These are phyloP conservation scores for Encarsia formosa DNA, from an alignment of 2,888 invertebrate species.

Conservation along the genomic window DNA sequence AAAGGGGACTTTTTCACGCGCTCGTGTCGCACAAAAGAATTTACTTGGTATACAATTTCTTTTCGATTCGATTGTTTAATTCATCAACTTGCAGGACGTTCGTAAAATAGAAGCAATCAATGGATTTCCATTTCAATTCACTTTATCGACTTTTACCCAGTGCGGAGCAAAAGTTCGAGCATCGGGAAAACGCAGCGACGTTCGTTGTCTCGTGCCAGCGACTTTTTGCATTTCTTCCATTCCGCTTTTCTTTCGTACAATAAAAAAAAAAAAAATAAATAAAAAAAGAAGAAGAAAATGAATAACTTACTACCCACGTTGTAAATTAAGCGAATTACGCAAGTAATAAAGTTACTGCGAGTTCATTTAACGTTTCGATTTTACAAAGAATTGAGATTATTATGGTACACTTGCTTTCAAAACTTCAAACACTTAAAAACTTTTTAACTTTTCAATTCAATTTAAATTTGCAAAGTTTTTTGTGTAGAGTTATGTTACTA, in stretches of 20 bases:
- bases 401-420: too few species aligned
- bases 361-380: neutral
- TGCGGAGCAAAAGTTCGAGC: constrained; percentile 5
- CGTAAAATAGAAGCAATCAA: constrained; percentile 15
- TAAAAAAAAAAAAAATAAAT: too few species aligned
- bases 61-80: constrained; percentile 16
- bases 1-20: too few species aligned
- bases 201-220: constrained; percentile 1
- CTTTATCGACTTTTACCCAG: constrained; percentile 13
- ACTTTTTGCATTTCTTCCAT: constrained; percentile 10
- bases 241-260: neutral
- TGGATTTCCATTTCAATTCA: constrained; percentile 20
- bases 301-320: constrained; percentile 7
- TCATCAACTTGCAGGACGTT: constrained; percentile 12
- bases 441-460: too few species aligned
- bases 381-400: too few species aligned
- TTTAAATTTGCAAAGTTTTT: too few species aligned
- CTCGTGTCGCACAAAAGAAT: too few species aligned
- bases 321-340: constrained; percentile 16
- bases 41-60: too few species aligned
- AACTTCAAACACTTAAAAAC: too few species aligned
- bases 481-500: too few species aligned
- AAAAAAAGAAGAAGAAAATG: too few species aligned
- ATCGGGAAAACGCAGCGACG: too few species aligned
- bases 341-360: constrained; percentile 4